Percentiles rank a stretch among this genome's conserved stretches.
Evolutionary conservation across 2,888 invertebrate genomes (phyloP).

Genomic region (Platycheirus albimanus): DNA sequence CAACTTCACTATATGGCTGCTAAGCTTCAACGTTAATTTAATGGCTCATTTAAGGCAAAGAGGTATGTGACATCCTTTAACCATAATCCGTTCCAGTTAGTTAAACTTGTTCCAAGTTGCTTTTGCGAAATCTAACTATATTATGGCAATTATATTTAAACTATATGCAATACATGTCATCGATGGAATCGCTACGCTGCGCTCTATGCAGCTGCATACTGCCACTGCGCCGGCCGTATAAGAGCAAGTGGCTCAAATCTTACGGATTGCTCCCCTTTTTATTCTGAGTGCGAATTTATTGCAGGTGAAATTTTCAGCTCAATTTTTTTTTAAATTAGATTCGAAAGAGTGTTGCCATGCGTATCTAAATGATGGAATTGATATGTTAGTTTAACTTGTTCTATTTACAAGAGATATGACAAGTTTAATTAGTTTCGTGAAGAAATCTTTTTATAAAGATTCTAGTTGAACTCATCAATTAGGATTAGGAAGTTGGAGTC

Average conservation of each 20-base stretch:
- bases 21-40: conserved; percentile 17
- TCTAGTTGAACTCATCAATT: too few relatives aligned
- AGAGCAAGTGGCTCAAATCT: neutral
- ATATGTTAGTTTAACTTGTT: too few relatives aligned
- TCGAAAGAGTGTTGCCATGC: too few relatives aligned
- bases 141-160: conserved; percentile 20
- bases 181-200: neutral
- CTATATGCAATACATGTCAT: conserved; percentile 29
- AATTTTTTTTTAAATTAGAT: too few relatives aligned
- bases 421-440: too few relatives aligned
- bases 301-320: too few relatives aligned
- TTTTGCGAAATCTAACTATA: conserved; percentile 14
- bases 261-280: neutral
- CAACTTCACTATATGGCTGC: neutral
- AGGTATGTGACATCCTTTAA: conserved; percentile 17
- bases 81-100: conserved; percentile 34
- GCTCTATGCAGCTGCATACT: neutral
- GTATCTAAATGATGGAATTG: too few relatives aligned
- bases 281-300: too few relatives aligned
- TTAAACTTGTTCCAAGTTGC: conserved; percentile 26
- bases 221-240: too few relatives aligned
- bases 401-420: too few relatives aligned
- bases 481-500: too few relatives aligned
- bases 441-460: too few relatives aligned
- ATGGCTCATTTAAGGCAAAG: conserved; percentile 35